Evolutionary conservation across 2,888 invertebrate genomes (phyloP).

Genomic region (Patella caerulea): DNA sequence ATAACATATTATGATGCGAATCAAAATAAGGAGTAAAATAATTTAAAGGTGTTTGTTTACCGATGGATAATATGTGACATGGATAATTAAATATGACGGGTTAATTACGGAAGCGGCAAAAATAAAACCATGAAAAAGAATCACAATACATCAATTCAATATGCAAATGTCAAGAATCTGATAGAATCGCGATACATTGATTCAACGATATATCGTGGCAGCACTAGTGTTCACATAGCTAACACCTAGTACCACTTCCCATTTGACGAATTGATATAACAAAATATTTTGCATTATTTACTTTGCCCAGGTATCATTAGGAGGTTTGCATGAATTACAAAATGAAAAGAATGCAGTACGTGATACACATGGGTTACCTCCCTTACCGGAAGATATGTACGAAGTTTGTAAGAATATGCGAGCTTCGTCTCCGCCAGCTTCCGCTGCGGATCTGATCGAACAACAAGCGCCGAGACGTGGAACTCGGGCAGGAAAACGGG

Average conservation of each 20-base stretch:
- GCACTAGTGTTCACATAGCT: not conserved
- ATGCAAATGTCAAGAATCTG: not conserved
- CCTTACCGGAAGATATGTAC: constrained; percentile 91
- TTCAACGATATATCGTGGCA: no score
- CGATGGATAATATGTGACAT: no score
- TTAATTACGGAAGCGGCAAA: no score
- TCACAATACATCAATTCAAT: no score
- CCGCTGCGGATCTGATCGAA: constrained; percentile 82
- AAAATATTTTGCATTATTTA: no score
- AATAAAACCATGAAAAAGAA: no score
- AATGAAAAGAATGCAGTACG: constrained; percentile 78
- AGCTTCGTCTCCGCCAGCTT: constrained; percentile 94
- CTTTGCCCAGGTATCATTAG: constrained; percentile 78
- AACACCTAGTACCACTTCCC: not conserved
- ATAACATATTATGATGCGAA: no score
- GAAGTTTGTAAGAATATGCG: constrained; percentile 95
- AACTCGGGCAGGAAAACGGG: constrained; percentile 57
- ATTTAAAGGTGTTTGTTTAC: no score
- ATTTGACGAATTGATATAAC: not conserved
- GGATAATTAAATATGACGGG: no score
- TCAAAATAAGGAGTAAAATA: no score
- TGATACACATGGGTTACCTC: constrained; percentile 80
- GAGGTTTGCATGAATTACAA: constrained; percentile 89
- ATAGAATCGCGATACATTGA: no score
- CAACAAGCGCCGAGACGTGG: constrained; percentile 65